Conservation (phyloP, 2,113 vertebrate genomes). For the Lepisosteus osseus region DNA sequence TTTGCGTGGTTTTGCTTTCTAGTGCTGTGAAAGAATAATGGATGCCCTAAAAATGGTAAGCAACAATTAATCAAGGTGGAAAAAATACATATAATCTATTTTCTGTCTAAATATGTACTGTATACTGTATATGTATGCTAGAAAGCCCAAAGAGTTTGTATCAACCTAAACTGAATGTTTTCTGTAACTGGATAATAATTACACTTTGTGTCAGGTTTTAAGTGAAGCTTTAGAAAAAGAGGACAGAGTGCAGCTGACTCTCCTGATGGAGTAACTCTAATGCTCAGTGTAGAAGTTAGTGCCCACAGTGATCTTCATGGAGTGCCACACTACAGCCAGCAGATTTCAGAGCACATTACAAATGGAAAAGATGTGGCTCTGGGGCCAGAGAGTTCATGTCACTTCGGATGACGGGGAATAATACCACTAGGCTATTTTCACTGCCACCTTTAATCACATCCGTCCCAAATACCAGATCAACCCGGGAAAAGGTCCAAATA, state of each 20-base stretch:
- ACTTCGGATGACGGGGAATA: slow-evolving; percentile 25
- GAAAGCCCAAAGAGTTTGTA: too few relatives aligned
- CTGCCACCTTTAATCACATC: slow-evolving; percentile 35
- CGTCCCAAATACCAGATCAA: neutral
- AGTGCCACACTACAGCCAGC: slow-evolving; percentile 27
- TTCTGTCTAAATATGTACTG: too few relatives aligned
- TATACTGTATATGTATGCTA: too few relatives aligned
- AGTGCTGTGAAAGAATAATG: too few relatives aligned
- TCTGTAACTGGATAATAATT: too few relatives aligned
- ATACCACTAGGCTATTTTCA: slow-evolving; percentile 23
- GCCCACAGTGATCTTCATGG: neutral
- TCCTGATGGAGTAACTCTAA: neutral
- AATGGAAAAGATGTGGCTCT: slow-evolving; percentile 33
- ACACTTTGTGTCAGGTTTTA: too few relatives aligned
- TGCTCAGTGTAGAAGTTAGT: neutral
- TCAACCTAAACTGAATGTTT: too few relatives aligned
- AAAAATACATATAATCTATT: too few relatives aligned
- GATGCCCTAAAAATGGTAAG: too few relatives aligned
- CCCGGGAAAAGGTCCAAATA: neutral
- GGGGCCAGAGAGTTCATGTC: slow-evolving; percentile 27
- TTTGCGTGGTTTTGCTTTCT: too few relatives aligned
- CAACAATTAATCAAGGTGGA: too few relatives aligned
- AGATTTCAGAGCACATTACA: slow-evolving; percentile 36
- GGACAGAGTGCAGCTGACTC: neutral
- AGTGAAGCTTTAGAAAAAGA: too few relatives aligned